Evolutionary conservation across 2,797 vertebrate species (phyloP).

Genomic region (Lithobates pipiens): DNA sequence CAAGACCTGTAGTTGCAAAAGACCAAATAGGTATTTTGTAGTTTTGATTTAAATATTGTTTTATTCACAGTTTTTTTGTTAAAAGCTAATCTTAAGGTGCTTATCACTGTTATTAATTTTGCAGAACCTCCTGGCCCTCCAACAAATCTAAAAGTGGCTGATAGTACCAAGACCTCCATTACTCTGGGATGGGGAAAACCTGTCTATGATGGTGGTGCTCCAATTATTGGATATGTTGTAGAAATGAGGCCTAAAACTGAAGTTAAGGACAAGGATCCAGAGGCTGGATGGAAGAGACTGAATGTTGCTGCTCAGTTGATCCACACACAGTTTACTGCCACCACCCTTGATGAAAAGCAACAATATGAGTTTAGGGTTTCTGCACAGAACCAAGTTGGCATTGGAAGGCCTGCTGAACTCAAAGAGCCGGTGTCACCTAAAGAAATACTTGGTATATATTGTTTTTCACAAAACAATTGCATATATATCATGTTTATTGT

Average conservation of each 20-base stretch:
- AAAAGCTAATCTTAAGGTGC: conserved; percentile 17
- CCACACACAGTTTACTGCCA: conserved; percentile 90
- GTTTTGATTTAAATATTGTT: conserved; percentile 9
- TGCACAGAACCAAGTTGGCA: conserved; percentile 96
- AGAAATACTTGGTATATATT: conserved; percentile 89
- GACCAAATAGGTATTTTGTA: conserved; percentile 87
- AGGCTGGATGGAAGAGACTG: conserved; percentile 94
- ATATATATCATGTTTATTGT: background rate
- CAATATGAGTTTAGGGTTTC: conserved; percentile 95
- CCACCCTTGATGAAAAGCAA: conserved; percentile 87
- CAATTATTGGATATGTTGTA: conserved; percentile 94
- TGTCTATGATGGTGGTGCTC: conserved; percentile 92
- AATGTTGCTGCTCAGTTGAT: conserved; percentile 93
- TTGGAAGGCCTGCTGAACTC: conserved; percentile 91
- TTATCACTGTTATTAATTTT: conserved; percentile 60
- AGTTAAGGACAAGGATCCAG: conserved; percentile 82
- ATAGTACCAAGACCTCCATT: conserved; percentile 89
- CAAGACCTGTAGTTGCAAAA: conserved; percentile 90
- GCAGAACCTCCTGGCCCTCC: conserved; percentile 94
- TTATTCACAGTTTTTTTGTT: conserved; percentile 8
- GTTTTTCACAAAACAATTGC: conserved; percentile 26
- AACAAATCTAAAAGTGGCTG: conserved; percentile 89
- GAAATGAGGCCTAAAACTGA: conserved; percentile 87
- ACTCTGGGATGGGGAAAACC: conserved; percentile 93
- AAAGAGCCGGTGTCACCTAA: conserved; percentile 89